phyloP scores from a whole-genome alignment of 2,113 vertebrate species.

The Protomyctophum bolini region DNA sequence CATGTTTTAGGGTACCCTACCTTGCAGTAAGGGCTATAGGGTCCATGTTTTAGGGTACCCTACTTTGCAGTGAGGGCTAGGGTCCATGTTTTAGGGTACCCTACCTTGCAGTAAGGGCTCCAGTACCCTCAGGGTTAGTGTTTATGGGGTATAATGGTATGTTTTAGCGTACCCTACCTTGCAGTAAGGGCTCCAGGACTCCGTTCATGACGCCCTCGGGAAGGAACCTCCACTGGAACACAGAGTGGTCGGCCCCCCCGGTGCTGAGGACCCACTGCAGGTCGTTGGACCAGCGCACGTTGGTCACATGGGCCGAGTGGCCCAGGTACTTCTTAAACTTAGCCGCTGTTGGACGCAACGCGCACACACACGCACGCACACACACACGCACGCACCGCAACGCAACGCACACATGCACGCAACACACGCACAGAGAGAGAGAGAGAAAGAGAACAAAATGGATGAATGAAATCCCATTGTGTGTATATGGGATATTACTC shows the following conservation, averaged over 20 bases:
- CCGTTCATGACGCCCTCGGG: slow-evolving; percentile 93
- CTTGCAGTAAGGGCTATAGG: too few species aligned
- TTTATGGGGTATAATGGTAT: too few species aligned
- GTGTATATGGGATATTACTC: too few species aligned
- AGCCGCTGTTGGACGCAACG: slow-evolving; percentile 79
- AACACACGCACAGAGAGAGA: neutral
- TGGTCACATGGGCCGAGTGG: slow-evolving; percentile 96
- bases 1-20: too few species aligned
- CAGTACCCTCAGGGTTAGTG: too few species aligned
- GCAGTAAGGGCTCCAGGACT: slow-evolving; percentile 84
- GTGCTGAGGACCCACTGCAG: slow-evolving; percentile 96
- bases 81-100: too few species aligned
- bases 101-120: too few species aligned
- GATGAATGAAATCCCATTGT: neutral
- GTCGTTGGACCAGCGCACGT: slow-evolving; percentile 95
- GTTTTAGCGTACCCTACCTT: slow-evolving; percentile 69
- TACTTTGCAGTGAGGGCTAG: too few species aligned
- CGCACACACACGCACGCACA: neutral
- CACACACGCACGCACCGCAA: too few species aligned
- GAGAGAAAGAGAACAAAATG: neutral
- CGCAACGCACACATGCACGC: neutral
- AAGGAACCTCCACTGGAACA: slow-evolving; percentile 98
- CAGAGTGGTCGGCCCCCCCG: slow-evolving; percentile 93
- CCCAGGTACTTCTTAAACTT: slow-evolving; percentile 96
- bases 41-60: too few species aligned